Conservation (phyloP, 1,140 invertebrate species). For the Drosophila tani region DNA sequence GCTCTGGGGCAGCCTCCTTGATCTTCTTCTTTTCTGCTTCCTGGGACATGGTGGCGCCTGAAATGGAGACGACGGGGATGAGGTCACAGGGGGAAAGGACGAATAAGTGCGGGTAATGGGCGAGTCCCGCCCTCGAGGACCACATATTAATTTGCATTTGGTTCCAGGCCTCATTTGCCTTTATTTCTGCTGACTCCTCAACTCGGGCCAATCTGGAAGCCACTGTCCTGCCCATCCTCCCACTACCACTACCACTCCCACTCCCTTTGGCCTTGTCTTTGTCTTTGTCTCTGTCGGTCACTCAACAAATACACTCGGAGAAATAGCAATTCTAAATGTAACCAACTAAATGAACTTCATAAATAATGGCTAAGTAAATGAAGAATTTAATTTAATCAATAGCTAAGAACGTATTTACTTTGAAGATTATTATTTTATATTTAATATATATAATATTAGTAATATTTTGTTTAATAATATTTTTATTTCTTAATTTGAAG, state of each 20-base stretch:
- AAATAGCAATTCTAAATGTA: neutral
- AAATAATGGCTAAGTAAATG: no score
- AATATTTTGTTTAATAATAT: no score
- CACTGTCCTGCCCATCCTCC: neutral
- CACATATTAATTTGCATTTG: conserved; percentile 52
- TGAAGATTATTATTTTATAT: no score
- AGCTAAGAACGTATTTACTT: no score
- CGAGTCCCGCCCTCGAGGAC: neutral
- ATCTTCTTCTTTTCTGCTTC: neutral
- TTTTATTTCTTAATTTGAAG: no score
- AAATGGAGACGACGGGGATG: neutral
- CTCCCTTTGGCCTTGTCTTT: neutral
- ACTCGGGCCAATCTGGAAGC: neutral
- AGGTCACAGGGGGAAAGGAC: neutral
- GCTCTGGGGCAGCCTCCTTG: no score
- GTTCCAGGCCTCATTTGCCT: conserved; percentile 32
- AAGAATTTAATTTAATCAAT: no score
- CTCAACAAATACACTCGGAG: conserved; percentile 10
- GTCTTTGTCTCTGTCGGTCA: neutral
- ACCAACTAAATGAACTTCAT: no score
- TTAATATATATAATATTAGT: no score
- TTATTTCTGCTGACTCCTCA: conserved; percentile 39
- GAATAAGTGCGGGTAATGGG: neutral
- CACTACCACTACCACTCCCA: neutral
- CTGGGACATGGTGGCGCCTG: conserved; percentile 8